Percentiles rank a stretch among this genome's conserved stretches.
Conservation (phyloP, 2,113 vertebrate species). For the Cyrtonyx montezumae region DNA sequence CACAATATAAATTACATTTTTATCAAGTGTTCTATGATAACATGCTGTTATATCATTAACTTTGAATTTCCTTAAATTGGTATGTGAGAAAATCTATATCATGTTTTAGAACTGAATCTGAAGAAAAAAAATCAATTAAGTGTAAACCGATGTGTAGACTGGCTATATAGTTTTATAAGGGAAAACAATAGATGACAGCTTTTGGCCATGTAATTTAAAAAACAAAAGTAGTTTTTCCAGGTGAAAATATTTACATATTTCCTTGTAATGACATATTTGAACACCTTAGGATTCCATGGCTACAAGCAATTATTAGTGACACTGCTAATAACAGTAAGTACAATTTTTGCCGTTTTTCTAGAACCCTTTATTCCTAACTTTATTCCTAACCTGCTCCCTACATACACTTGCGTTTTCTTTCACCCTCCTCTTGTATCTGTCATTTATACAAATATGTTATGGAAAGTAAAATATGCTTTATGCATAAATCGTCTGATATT, state of each 20-base stretch:
- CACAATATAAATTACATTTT: slow-evolving; percentile 25
- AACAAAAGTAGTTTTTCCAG: neutral
- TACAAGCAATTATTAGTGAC: neutral
- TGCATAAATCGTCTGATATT: neutral
- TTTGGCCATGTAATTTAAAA: neutral
- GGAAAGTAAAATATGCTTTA: neutral
- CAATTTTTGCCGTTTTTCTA: neutral
- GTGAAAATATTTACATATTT: neutral
- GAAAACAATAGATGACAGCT: neutral
- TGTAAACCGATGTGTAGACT: neutral
- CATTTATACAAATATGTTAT: neutral
- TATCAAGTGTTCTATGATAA: neutral
- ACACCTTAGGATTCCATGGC: neutral
- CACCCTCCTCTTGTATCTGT: neutral
- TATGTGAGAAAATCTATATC: slow-evolving; percentile 32
- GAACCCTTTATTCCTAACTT: neutral
- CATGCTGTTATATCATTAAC: slow-evolving; percentile 21
- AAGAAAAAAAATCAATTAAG: neutral
- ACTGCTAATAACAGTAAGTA: neutral
- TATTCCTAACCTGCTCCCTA: neutral
- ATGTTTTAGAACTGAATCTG: slow-evolving; percentile 55
- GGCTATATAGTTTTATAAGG: neutral
- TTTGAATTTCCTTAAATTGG: slow-evolving; percentile 50
- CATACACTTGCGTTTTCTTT: neutral
- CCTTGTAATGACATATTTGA: neutral